These are phyloP conservation scores for Muntiacus muntjak DNA, from an alignment of 2,113 vertebrate genomes.

Conservation along the genomic window DNA sequence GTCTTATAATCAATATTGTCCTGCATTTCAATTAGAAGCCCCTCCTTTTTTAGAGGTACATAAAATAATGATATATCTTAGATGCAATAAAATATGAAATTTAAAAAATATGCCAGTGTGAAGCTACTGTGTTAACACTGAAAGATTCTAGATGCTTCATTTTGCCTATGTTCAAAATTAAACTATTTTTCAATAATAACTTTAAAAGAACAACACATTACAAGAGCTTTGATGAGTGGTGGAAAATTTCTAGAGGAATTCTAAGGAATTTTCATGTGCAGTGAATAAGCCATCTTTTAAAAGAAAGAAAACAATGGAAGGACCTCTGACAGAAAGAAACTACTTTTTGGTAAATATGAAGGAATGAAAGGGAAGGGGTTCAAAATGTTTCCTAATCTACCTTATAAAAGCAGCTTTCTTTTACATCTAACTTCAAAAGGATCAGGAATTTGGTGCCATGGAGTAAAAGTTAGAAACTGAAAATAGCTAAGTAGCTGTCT, in stretches of 20 bases:
- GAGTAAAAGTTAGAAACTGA: slow-evolving; percentile 15
- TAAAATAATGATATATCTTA: slow-evolving; percentile 23
- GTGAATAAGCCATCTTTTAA: slow-evolving; percentile 6
- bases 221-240: neutral
- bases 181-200: neutral
- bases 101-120: neutral
- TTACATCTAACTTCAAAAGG: slow-evolving; percentile 4
- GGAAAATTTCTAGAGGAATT: slow-evolving; percentile 7
- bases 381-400: slow-evolving; percentile 13
- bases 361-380: neutral
- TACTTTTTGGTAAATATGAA: neutral
- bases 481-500: neutral
- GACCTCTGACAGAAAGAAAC: neutral
- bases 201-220: slow-evolving; percentile 10
- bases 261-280: neutral
- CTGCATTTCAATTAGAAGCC: neutral
- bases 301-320: neutral
- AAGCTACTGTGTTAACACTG: neutral
- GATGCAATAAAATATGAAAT: neutral
- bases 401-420: neutral
- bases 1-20: neutral
- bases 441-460: neutral
- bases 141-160: neutral
- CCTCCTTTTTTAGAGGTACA: neutral
- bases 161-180: slow-evolving; percentile 9